Base-by-base conservation (phyloP, 2,888 invertebrate genomes). In the Ganaspis brasiliensis region DNA sequence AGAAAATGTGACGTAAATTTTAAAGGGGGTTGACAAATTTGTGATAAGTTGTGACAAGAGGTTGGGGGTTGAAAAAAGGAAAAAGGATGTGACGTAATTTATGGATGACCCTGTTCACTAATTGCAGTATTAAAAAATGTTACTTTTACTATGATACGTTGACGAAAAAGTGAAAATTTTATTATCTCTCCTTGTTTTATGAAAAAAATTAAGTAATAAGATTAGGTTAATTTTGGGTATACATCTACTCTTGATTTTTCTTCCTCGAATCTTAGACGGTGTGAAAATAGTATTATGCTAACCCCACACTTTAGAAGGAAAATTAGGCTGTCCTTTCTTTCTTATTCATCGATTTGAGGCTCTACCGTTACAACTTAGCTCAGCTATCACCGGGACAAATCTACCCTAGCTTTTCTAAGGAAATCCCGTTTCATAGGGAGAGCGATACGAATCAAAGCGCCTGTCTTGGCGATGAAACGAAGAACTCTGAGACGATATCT, bases 371-470 rank as follows among this genome's bases (percentile, higher is more conserved):
- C 19, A 45, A 45, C 14, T 45, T 45, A 14, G 45, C 40, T 12
- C 40, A 12, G 9, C 24, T 67, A 40, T 67, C 24, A 24, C 2
- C 24, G 24, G 24, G 45, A 45, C 21, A 40, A n/a, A 45, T 67
- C 24, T 45, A 45, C 45, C 24, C 67, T 52, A 19, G 19, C 52
- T 67, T 19, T 24, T 67, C 6, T 24, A 67, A 21, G 67, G 45
- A 67, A 67, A 67, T 67, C 67, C 67, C 45, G 67, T 67, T 67
- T 45, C 45, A 45, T 67, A n/a, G 24, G 24, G n/a, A 67, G 67
- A 67, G 24, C 67, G 67, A 67, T 67, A 67, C 45, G 67, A 67
- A 67, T 67, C 67, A 67, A 67, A 67, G 45, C 67, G 67, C 40
- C 67, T 67, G 67, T 21, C 45, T 67, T 45, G 26, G 45, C 67